Evolutionary conservation across 2,888 invertebrate species (phyloP).

Genomic region (Cantharis nigra): DNA sequence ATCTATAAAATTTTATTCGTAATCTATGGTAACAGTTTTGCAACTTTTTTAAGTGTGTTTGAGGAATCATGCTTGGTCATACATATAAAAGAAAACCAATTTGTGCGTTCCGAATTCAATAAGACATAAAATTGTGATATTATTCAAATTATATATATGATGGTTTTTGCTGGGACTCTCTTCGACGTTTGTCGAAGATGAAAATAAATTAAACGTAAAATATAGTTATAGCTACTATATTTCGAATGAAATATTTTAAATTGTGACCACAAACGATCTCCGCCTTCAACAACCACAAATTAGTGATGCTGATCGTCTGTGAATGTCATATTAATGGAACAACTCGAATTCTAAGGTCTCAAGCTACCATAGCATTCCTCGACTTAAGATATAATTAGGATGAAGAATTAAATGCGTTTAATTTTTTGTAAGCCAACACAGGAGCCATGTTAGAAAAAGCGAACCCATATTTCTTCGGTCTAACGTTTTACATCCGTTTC

Average conservation of each 20-base stretch:
- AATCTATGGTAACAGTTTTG: conserved; percentile 12
- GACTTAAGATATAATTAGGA: conserved; percentile 15
- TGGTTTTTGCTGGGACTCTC: no score
- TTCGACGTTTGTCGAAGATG: background rate
- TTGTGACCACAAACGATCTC: conserved; percentile 12
- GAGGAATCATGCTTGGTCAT: background rate
- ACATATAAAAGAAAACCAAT: background rate
- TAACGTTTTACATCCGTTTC: conserved; percentile 1
- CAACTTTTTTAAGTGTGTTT: conserved; percentile 7
- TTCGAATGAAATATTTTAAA: conserved; percentile 6
- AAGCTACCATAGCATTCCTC: conserved; percentile 18
- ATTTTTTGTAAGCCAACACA: conserved; percentile 11
- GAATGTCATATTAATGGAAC: conserved; percentile 29
- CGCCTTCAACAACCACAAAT: conserved; percentile 26
- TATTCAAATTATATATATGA: background rate
- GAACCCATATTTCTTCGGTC: background rate
- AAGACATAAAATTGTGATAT: background rate
- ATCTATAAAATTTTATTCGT: conserved; percentile 29
- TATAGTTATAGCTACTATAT: background rate
- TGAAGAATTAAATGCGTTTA: conserved; percentile 17
- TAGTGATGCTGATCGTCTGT: conserved; percentile 27
- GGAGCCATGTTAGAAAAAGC: conserved; percentile 10
- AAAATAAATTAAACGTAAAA: background rate
- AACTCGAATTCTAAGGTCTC: conserved; percentile 11
- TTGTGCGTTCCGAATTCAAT: background rate